Conservation (phyloP, 2,888 invertebrate species). For the Chouioia cunea region DNA sequence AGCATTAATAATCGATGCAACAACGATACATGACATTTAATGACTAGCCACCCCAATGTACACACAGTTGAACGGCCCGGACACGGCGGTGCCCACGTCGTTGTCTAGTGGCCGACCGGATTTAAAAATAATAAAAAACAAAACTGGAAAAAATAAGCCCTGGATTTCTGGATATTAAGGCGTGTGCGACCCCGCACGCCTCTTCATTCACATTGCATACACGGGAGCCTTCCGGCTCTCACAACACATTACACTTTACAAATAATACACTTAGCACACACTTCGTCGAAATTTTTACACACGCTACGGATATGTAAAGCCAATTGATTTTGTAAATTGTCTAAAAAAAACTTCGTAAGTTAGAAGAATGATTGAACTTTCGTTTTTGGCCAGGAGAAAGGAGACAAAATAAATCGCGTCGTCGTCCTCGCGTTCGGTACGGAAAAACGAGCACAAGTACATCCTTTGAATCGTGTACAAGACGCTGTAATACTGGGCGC, state of each 20-base stretch:
- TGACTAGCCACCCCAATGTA: slow-evolving; percentile 47
- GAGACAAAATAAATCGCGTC: background rate
- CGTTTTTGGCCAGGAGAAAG: slow-evolving; percentile 21
- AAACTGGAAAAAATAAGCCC: slow-evolving; percentile 57
- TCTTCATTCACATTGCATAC: slow-evolving; percentile 56
- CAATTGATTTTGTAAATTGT: slow-evolving; percentile 69
- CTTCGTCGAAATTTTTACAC: slow-evolving; percentile 51
- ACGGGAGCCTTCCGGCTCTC: slow-evolving; percentile 55
- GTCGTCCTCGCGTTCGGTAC: slow-evolving; percentile 5
- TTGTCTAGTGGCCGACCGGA: slow-evolving; percentile 43
- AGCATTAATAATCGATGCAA: slow-evolving; percentile 32
- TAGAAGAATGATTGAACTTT: slow-evolving; percentile 43
- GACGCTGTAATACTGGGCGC: slow-evolving; percentile 47
- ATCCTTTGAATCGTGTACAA: slow-evolving; percentile 16
- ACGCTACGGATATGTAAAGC: slow-evolving; percentile 70
- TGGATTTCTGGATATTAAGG: slow-evolving; percentile 57
- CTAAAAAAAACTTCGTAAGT: slow-evolving; percentile 37
- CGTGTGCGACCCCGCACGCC: slow-evolving; percentile 64
- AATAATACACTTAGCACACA: slow-evolving; percentile 53
- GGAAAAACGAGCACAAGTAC: background rate
- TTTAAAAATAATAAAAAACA: slow-evolving; percentile 43
- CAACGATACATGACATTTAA: slow-evolving; percentile 54
- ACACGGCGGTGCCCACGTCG: slow-evolving; percentile 52
- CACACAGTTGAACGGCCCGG: slow-evolving; percentile 53
- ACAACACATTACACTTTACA: slow-evolving; percentile 54